A percentile compares a stretch with the other conserved stretches of the same genome.
Evolutionary conservation across 2,797 vertebrate species (phyloP).

Genomic region (Oryzias dopingdopingensis): DNA sequence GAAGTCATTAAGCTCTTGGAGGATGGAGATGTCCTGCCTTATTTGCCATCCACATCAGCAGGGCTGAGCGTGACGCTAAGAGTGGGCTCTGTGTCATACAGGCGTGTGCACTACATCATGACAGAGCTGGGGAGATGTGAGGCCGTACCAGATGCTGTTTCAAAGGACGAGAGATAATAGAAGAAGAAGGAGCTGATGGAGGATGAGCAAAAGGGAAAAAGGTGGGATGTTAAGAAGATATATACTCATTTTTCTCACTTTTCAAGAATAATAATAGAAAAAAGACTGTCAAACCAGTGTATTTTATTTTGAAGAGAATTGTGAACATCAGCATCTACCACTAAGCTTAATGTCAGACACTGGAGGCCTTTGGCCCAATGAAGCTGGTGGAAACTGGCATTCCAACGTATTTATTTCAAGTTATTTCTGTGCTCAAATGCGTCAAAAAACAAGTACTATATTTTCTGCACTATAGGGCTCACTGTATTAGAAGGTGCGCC

Average conservation of each 20-base stretch:
- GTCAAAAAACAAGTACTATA: too few relatives aligned
- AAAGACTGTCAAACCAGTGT: too few relatives aligned
- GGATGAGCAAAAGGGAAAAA: slow-evolving; percentile 34
- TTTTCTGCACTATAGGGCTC: too few relatives aligned
- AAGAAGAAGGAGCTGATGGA: slow-evolving; percentile 39
- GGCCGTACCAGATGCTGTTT: slow-evolving; percentile 75
- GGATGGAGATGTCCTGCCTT: slow-evolving; percentile 55
- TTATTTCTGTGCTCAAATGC: too few relatives aligned
- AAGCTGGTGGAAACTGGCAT: too few relatives aligned
- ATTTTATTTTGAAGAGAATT: too few relatives aligned
- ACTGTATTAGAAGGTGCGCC: too few relatives aligned
- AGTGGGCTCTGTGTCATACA: slow-evolving; percentile 47
- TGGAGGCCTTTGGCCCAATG: too few relatives aligned
- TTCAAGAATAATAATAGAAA: too few relatives aligned
- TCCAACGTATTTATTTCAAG: too few relatives aligned
- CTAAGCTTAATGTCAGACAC: too few relatives aligned
- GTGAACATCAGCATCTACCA: too few relatives aligned
- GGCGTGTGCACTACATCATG: slow-evolving; percentile 58
- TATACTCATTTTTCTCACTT: slow-evolving; percentile 43
- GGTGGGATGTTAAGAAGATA: slow-evolving; percentile 32
- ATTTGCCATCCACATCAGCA: slow-evolving; percentile 51
- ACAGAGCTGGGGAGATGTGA: slow-evolving; percentile 54
- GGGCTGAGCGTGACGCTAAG: slow-evolving; percentile 37
- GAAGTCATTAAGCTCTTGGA: slow-evolving; percentile 53
- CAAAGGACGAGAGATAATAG: slow-evolving; percentile 73